Evolutionary conservation across 2,113 vertebrate species (phyloP).

Genomic region (Condylura cristata): DNA sequence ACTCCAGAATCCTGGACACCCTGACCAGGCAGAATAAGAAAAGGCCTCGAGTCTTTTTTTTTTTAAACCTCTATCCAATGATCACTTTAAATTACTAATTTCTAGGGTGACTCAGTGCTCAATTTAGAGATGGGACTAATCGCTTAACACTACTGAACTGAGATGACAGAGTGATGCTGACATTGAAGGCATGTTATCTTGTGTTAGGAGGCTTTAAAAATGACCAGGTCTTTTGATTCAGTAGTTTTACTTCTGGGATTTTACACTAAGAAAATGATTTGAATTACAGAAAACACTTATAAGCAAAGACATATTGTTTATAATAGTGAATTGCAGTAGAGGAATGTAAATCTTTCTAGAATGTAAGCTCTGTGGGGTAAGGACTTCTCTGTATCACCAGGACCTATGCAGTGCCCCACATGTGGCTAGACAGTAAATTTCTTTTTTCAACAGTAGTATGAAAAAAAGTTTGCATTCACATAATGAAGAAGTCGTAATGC

Average conservation of each 20-base stretch:
- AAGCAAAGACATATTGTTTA: background rate
- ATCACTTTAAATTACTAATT: slow-evolving; percentile 10
- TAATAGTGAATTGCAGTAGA: background rate
- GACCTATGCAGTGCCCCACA: background rate
- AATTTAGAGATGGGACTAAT: background rate
- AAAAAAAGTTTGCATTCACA: background rate
- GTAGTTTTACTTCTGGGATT: slow-evolving; percentile 21
- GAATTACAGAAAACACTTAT: background rate
- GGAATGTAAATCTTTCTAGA: background rate
- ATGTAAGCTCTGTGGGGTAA: background rate
- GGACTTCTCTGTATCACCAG: background rate
- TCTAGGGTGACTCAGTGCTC: background rate
- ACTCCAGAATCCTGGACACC: background rate
- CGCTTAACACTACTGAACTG: background rate
- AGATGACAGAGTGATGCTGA: background rate
- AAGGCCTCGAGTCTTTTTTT: background rate
- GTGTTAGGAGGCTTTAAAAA: slow-evolving; percentile 6
- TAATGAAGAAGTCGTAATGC: background rate
- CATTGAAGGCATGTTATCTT: background rate
- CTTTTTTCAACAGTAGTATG: slow-evolving; percentile 3
- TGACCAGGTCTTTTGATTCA: background rate
- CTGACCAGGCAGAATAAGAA: background rate
- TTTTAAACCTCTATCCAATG: background rate
- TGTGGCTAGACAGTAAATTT: background rate
- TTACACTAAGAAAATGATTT: slow-evolving; percentile 41